These are phyloP conservation scores for Malthinus flaveolus DNA, from an alignment of 2,888 invertebrate genomes.

Conservation along the genomic window DNA sequence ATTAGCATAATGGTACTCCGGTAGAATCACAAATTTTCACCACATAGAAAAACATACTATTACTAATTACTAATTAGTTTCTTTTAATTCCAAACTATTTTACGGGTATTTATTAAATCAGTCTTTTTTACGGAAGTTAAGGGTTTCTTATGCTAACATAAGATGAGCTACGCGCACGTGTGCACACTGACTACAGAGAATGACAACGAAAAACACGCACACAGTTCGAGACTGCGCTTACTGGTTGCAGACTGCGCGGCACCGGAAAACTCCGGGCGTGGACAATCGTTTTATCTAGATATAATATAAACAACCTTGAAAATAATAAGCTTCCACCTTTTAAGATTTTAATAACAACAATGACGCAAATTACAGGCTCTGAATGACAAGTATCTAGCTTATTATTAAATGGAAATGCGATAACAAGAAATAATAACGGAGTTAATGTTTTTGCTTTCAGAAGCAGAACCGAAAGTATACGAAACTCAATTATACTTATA, in stretches of 20 bases:
- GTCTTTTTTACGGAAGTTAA: conserved; percentile 13
- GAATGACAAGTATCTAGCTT: too few species aligned
- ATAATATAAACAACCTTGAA: conserved; percentile 22
- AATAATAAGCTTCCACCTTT: background rate
- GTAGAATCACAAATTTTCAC: too few species aligned
- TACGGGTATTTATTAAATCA: background rate
- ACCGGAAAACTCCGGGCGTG: conserved; percentile 31
- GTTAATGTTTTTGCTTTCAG: too few species aligned
- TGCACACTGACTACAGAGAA: conserved; percentile 27
- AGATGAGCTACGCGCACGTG: conserved; percentile 26
- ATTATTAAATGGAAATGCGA: too few species aligned
- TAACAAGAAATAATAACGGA: too few species aligned
- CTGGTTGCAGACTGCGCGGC: conserved; percentile 30
- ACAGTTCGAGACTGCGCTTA: conserved; percentile 29
- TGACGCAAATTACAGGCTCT: too few species aligned
- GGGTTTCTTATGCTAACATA: conserved; percentile 21
- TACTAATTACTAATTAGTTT: background rate
- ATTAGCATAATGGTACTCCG: too few species aligned
- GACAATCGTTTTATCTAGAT: conserved; percentile 23
- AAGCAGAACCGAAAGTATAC: too few species aligned
- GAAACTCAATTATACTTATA: too few species aligned
- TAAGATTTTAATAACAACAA: background rate
- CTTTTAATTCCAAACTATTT: background rate
- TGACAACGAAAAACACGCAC: conserved; percentile 24
- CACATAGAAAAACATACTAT: too few species aligned